Conservation (phyloP, 2,113 vertebrate genomes). For the Perognathus longimembris region DNA sequence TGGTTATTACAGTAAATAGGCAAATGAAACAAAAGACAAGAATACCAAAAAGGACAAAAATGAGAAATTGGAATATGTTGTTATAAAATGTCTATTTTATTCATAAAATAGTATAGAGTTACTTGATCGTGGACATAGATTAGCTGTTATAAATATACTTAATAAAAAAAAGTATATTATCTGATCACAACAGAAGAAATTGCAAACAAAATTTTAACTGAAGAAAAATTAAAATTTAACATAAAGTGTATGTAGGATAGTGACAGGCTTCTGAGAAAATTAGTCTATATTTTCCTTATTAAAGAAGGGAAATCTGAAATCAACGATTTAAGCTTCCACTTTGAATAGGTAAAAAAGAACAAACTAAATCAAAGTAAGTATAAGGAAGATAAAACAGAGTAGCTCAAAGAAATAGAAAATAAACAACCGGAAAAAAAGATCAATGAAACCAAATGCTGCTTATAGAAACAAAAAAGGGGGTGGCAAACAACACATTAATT, state of each 20-base stretch:
- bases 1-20: not conserved
- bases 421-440: too few species aligned
- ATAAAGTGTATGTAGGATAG: not conserved
- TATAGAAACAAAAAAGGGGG: too few species aligned
- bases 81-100: not conserved
- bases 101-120: not conserved
- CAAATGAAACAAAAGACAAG: slow-evolving; percentile 21
- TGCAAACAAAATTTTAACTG: not conserved
- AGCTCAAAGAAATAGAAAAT: not conserved
- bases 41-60: not conserved
- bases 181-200: not conserved
- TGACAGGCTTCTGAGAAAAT: not conserved
- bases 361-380: not conserved
- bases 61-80: not conserved
- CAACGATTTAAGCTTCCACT: not conserved
- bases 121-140: not conserved
- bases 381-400: not conserved
- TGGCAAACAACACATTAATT: too few species aligned
- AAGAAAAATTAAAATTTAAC: slow-evolving; percentile 10
- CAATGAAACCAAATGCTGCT: not conserved
- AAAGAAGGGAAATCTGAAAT: not conserved
- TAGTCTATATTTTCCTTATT: not conserved
- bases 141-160: not conserved
- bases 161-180: not conserved
- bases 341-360: not conserved